These are phyloP conservation scores for Eubucco bourcierii DNA, from an alignment of 2,113 vertebrate species.

Conservation along the genomic window DNA sequence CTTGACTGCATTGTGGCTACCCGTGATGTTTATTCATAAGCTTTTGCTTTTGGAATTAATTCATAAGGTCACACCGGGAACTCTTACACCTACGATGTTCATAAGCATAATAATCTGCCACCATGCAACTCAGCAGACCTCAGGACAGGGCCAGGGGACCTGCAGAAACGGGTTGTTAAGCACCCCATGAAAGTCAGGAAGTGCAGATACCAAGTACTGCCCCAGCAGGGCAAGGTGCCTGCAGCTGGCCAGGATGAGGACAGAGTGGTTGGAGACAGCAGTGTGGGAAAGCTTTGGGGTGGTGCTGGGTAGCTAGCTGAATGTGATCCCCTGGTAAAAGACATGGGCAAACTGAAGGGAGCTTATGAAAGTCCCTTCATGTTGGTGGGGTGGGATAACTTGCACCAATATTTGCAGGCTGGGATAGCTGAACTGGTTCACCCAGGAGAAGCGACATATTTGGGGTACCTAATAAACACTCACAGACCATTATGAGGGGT, in stretches of 20 bases:
- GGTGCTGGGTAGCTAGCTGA: background rate
- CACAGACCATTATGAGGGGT: rapidly evolving
- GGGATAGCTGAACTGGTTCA: background rate
- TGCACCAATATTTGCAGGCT: background rate
- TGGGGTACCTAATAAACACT: rapidly evolving
- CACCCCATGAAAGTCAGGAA: background rate
- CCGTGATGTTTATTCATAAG: constrained; percentile 48
- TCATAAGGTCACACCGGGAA: background rate
- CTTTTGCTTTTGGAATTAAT: background rate
- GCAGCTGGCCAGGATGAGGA: background rate
- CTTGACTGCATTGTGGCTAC: background rate
- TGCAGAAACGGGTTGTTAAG: background rate
- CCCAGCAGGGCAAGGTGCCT: background rate
- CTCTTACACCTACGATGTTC: background rate
- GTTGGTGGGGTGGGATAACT: rapidly evolving
- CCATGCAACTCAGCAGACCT: background rate
- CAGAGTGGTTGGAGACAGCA: no score
- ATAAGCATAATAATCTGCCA: background rate
- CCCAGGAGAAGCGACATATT: background rate
- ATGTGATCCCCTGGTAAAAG: rapidly evolving
- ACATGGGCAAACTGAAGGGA: background rate
- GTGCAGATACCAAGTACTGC: background rate
- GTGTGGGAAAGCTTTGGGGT: background rate
- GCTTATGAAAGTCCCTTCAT: rapidly evolving
- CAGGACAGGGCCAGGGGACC: background rate